phyloP scores from a whole-genome alignment of 2,888 invertebrate species.

The Liopterus haemorrhoidalis region DNA sequence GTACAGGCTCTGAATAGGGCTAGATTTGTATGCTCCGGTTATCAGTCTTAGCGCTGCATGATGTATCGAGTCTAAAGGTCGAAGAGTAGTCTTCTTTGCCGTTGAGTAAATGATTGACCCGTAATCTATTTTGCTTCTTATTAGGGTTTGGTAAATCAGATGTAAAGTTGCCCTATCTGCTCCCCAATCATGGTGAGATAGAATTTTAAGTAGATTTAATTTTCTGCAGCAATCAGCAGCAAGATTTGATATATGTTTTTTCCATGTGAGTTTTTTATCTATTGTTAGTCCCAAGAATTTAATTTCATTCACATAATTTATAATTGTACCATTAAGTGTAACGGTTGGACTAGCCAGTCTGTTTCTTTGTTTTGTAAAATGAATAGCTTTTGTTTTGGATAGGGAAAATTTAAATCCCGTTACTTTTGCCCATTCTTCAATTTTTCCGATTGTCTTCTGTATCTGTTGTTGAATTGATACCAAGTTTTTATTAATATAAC shows the following conservation, averaged over 20 bases:
- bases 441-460: not conserved
- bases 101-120: conserved; percentile 1
- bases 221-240: not conserved
- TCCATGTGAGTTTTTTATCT: conserved; percentile 1
- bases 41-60: conserved; percentile 5
- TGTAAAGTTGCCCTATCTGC: conserved; percentile 1
- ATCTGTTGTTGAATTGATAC: conserved; percentile 3
- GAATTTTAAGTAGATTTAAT: not conserved
- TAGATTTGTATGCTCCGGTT: conserved; percentile 1
- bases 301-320: not conserved
- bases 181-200: conserved; percentile 2
- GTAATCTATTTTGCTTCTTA: conserved; percentile 5
- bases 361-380: not conserved
- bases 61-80: conserved; percentile 1
- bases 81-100: conserved; percentile 1
- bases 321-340: too few species aligned
- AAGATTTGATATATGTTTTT: not conserved
- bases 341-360: not conserved
- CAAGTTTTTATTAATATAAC: conserved; percentile 3
- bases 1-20: conserved; percentile 9
- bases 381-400: not conserved
- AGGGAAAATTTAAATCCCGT: conserved; percentile 3
- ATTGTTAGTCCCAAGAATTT: not conserved
- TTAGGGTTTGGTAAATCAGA: not conserved
- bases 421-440: not conserved